phyloP scores from a whole-genome alignment of 2,113 vertebrate species.

The Neolamprologus modestus region DNA sequence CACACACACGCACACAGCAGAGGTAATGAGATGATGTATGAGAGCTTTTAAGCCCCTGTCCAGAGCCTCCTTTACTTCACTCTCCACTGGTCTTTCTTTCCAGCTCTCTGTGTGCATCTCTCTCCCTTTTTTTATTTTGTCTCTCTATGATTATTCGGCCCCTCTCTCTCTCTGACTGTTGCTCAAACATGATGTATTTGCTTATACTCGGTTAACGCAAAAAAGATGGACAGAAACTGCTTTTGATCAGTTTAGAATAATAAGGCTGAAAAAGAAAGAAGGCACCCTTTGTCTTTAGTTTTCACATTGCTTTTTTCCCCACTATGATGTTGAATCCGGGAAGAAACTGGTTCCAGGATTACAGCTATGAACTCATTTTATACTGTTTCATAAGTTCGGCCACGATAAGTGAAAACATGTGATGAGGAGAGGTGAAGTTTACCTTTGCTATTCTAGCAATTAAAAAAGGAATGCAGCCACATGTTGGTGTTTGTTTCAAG shows the following conservation, averaged over 20 bases:
- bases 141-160: not conserved
- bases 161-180: not conserved
- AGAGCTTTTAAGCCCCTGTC: conserved; percentile 35
- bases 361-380: not conserved
- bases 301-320: not conserved
- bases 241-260: not conserved
- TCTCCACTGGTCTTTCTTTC: conserved; percentile 8
- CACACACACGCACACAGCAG: not conserved
- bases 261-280: not conserved
- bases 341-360: not conserved
- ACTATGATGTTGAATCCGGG: not conserved
- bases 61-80: conserved; percentile 2
- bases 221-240: not conserved
- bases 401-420: not conserved
- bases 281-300: not conserved
- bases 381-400: not conserved
- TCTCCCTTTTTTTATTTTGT: not conserved
- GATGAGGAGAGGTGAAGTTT: not conserved
- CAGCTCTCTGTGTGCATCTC: not conserved
- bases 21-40: conserved; percentile 57
- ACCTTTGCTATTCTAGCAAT: not conserved
- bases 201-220: not conserved
- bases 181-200: not conserved
- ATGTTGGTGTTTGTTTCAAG: not conserved
- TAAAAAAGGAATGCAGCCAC: not conserved